Evolutionary conservation across 2,113 vertebrate species (phyloP), one percentile per base, ranked within the genome.

Genomic region (Limanda limanda): DNA sequence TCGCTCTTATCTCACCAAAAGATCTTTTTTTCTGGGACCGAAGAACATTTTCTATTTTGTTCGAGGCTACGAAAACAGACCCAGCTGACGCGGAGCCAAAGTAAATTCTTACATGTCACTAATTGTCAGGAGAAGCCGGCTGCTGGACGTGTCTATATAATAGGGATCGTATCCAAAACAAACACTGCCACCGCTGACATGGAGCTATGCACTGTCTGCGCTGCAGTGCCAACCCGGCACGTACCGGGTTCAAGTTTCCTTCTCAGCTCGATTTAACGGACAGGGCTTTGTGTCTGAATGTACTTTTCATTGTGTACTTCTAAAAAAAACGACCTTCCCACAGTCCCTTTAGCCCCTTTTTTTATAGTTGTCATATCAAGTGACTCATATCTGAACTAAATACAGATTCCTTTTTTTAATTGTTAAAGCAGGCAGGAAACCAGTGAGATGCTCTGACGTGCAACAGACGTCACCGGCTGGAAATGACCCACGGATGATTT

Each of bases 131-230:
- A 85, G 85, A 85, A 74, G 66, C 79, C 78, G 82, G 86, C 91
- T 83, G 85, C 72, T 86, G 84, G 86, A 89, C 85, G 82, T 73
- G 74, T 85, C 89, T 89, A 81, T 91, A 91, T 87, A 86, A 91
- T 92, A 85, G 52, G 57, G 82, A 76, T 70, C 85, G 92, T 92
- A 89, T 94, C 92, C 92, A 94, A 94, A 93, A 86, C 91, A 94
- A 94, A 94, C 90, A 92, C 54, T 85, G 83, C 81, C 83, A 77
- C 86, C 73, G 87, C 91, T 93, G 89, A 93, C 88, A 89, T 77
- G 75, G 63, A 93, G 89, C 87, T 93, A 86, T 77, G 78, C 79
- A 82, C 78, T 82, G 76, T 79, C 85, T 90, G 75, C 78, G 40
- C 71, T 64, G 55, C 12, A 68, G 84, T 88, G 86, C 86, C 88